Conservation (phyloP, 2,113 vertebrate species). For the Dryoscopus gambensis region DNA sequence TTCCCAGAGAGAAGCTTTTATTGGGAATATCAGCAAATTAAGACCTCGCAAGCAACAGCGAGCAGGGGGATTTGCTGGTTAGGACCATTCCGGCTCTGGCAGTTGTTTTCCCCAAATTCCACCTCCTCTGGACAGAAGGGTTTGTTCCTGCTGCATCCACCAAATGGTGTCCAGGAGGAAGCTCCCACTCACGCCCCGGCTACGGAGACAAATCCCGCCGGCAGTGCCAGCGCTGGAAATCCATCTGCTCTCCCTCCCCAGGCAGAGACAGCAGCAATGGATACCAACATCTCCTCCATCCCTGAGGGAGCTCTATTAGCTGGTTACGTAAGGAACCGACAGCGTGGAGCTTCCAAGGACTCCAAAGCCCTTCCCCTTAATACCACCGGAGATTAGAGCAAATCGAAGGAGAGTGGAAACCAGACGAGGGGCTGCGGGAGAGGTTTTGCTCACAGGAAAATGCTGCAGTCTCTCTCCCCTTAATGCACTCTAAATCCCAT, state of each 20-base stretch:
- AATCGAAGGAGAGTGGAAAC: background rate
- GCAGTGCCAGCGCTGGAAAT: background rate
- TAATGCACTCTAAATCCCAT: constrained; percentile 51
- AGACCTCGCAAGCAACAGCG: background rate
- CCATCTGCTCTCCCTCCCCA: background rate
- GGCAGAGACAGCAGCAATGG: background rate
- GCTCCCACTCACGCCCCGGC: background rate
- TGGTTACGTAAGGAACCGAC: background rate
- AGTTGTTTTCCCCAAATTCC: background rate
- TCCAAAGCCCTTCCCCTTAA: constrained; percentile 7
- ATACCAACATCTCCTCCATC: background rate
- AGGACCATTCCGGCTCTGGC: background rate
- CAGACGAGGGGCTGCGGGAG: background rate
- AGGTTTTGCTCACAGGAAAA: background rate
- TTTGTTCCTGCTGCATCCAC: background rate
- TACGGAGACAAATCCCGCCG: background rate
- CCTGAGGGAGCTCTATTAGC: background rate
- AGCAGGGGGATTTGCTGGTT: background rate
- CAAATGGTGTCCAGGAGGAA: background rate
- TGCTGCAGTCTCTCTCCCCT: background rate
- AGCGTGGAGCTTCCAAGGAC: background rate
- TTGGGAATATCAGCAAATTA: background rate
- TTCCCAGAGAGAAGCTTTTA: background rate
- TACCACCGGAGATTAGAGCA: constrained; percentile 7
- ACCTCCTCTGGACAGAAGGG: background rate